These are phyloP conservation scores for Hypolimnas misippus DNA, from an alignment of 2,888 invertebrate genomes.

Conservation along the genomic window DNA sequence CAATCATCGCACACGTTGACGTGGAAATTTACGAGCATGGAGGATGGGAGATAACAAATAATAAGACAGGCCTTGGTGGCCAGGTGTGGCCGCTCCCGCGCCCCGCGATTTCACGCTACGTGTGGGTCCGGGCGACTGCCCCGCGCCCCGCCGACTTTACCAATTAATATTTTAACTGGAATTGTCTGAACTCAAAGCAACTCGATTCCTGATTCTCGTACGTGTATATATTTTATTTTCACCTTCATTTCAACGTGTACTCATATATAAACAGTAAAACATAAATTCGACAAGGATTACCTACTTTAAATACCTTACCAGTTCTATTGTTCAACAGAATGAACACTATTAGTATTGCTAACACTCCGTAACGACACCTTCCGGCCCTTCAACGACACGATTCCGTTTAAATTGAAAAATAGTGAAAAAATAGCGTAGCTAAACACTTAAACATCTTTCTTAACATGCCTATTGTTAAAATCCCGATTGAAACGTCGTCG, in stretches of 20 bases:
- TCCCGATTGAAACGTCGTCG: slow-evolving; percentile 76
- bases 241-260: slow-evolving; percentile 14
- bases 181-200: slow-evolving; percentile 38
- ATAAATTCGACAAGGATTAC: slow-evolving; percentile 48
- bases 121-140: slow-evolving; percentile 66
- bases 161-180: slow-evolving; percentile 80
- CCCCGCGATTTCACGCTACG: slow-evolving; percentile 80
- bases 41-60: slow-evolving; percentile 82
- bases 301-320: slow-evolving; percentile 50
- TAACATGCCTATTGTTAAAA: slow-evolving; percentile 77
- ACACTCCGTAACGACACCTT: slow-evolving; percentile 80
- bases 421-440: slow-evolving; percentile 82
- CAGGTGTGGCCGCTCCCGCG: slow-evolving; percentile 77
- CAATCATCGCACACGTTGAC: slow-evolving; percentile 82
- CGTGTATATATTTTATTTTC: neutral
- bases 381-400: slow-evolving; percentile 79
- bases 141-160: slow-evolving; percentile 52
- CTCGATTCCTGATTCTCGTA: slow-evolving; percentile 16
- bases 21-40: slow-evolving; percentile 82
- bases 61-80: slow-evolving; percentile 70
- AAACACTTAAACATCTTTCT: slow-evolving; percentile 84
- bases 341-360: slow-evolving; percentile 69
- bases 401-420: slow-evolving; percentile 81
- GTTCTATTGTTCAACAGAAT: slow-evolving; percentile 54
- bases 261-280: slow-evolving; percentile 3